phyloP scores from a whole-genome alignment of 2,113 vertebrate genomes.

The Hippolais icterina region DNA sequence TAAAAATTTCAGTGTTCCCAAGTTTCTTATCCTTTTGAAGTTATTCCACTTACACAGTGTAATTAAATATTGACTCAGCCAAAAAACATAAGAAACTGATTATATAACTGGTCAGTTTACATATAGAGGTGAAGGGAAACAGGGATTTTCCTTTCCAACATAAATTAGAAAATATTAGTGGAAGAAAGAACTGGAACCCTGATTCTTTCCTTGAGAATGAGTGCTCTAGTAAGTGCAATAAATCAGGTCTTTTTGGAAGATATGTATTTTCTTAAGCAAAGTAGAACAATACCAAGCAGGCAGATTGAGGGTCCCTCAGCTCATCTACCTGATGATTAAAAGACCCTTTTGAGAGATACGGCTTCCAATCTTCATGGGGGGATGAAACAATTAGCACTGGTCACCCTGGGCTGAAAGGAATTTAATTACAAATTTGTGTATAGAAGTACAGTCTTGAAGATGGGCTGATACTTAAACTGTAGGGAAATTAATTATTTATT shows the following conservation, averaged over 20 bases:
- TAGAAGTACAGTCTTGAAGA: neutral
- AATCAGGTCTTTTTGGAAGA: neutral
- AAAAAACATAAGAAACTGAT: neutral
- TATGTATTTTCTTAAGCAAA: neutral
- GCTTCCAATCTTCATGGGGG: neutral
- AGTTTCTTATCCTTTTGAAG: neutral
- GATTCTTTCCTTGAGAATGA: neutral
- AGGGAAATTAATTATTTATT: neutral
- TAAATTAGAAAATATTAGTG: neutral
- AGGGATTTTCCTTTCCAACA: neutral
- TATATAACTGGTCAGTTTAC: neutral
- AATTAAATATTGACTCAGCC: neutral
- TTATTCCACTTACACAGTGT: neutral
- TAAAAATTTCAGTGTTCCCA: neutral
- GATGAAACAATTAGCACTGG: neutral
- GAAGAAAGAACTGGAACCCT: neutral
- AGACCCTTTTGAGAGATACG: neutral
- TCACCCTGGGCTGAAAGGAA: neutral
- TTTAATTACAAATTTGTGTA: neutral
- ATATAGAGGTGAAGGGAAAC: accelerated
- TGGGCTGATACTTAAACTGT: neutral
- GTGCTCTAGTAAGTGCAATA: neutral
- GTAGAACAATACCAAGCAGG: neutral
- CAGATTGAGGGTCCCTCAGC: neutral
- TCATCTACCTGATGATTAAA: neutral